Conservation (phyloP, 2,113 vertebrate species). For the Zosterops borbonicus region DNA sequence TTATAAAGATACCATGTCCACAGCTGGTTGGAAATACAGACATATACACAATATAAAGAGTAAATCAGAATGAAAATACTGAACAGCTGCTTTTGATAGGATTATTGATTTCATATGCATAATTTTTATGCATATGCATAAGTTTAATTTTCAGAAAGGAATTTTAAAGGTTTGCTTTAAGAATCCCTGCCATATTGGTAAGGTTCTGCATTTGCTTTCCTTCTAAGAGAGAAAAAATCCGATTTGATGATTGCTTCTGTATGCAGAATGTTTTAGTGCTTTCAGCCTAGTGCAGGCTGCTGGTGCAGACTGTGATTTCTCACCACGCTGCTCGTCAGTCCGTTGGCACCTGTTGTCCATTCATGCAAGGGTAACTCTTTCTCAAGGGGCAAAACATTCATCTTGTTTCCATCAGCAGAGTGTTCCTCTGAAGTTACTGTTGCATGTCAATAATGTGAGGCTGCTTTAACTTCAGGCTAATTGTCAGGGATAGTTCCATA, state of each 20-base stretch:
- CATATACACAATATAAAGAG: not conserved
- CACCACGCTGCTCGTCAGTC: not conserved
- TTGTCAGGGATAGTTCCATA: not conserved
- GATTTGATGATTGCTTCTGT: not conserved
- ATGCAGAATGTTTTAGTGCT: not conserved
- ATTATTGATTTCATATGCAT: not conserved
- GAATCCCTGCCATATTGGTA: not conserved
- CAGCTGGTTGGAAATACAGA: not conserved
- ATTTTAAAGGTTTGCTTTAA: not conserved
- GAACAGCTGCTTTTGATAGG: not conserved
- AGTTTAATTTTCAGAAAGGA: not conserved
- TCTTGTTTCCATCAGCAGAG: not conserved
- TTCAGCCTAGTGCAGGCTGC: not conserved
- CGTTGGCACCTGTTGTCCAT: not conserved
- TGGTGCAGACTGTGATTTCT: not conserved
- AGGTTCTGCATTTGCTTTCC: not conserved
- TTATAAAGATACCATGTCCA: not conserved
- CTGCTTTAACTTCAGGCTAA: slow-evolving; percentile 24
- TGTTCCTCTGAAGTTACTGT: not conserved
- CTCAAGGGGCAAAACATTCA: not conserved
- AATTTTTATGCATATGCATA: not conserved
- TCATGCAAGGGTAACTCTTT: not conserved
- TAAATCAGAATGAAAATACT: slow-evolving; percentile 1
- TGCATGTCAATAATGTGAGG: not conserved
- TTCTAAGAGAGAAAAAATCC: not conserved